Conservation (phyloP, 2,797 vertebrate genomes). For the Intellagama lesueurii region DNA sequence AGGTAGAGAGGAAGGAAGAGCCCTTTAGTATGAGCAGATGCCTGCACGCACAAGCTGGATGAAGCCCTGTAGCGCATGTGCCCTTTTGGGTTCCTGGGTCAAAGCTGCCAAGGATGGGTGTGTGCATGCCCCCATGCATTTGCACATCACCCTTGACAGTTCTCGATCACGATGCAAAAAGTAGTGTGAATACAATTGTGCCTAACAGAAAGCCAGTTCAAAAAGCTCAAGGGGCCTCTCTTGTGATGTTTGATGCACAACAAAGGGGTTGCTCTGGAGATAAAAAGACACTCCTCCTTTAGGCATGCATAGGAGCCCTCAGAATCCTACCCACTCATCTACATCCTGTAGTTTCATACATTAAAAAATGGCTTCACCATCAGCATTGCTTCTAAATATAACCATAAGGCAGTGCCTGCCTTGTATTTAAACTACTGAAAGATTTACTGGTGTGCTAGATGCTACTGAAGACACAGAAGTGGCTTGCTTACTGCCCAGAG, state of each 20-base stretch:
- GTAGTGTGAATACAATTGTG: not conserved
- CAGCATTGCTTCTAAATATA: not conserved
- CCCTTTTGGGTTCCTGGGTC: not conserved
- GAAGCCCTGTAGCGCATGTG: not conserved
- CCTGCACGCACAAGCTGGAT: not conserved
- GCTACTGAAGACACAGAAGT: constrained; percentile 23
- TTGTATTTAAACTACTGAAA: constrained; percentile 26
- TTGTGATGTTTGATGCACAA: too few relatives aligned
- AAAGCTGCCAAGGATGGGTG: not conserved
- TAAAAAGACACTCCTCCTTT: too few relatives aligned
- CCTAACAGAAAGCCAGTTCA: not conserved
- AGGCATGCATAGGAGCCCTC: not conserved
- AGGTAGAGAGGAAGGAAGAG: not conserved
- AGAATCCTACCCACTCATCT: not conserved
- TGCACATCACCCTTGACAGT: not conserved
- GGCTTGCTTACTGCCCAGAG: constrained; percentile 24
- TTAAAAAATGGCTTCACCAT: not conserved
- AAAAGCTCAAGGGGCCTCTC: too few relatives aligned
- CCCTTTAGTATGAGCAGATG: not conserved
- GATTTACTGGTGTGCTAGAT: constrained; percentile 25
- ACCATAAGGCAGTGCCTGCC: constrained; percentile 10
- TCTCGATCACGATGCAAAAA: not conserved
- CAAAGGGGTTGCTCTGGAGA: not conserved
- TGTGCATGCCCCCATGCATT: not conserved
- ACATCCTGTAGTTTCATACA: not conserved